Conservation (phyloP, 2,113 vertebrate genomes). For the Cyanoliseus patagonus region DNA sequence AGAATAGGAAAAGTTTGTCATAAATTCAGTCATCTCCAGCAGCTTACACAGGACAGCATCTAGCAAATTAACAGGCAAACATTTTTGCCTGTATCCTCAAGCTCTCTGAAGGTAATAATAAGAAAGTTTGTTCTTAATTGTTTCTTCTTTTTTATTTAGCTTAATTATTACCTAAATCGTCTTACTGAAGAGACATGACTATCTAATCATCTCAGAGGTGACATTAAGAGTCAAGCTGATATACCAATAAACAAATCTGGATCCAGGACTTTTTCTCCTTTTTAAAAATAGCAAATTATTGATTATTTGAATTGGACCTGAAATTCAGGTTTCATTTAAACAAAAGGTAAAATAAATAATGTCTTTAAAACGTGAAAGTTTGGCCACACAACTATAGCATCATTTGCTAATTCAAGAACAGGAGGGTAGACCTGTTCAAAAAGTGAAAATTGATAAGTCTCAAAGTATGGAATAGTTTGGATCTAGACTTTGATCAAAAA, state of each 20-base stretch:
- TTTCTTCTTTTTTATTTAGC: not conserved
- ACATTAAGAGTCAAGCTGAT: not conserved
- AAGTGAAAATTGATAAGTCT: not conserved
- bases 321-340: not conserved
- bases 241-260: not conserved
- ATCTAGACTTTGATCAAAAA: not conserved
- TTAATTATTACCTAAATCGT: not conserved
- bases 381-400: not conserved
- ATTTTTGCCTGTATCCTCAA: not conserved
- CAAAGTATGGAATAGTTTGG: not conserved
- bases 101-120: not conserved
- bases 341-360: not conserved
- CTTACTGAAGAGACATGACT: not conserved
- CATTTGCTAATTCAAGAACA: not conserved
- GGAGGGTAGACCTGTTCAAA: not conserved
- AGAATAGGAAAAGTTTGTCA: not conserved
- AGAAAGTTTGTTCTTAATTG: not conserved
- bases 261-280: not conserved
- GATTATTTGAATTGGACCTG: not conserved
- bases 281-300: not conserved
- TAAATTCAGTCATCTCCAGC: not conserved
- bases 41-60: not conserved
- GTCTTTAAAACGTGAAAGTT: not conserved
- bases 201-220: not conserved
- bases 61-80: not conserved